Base-by-base conservation (phyloP, 2,888 invertebrate species). In the Heteromyza rotundicornis region DNA sequence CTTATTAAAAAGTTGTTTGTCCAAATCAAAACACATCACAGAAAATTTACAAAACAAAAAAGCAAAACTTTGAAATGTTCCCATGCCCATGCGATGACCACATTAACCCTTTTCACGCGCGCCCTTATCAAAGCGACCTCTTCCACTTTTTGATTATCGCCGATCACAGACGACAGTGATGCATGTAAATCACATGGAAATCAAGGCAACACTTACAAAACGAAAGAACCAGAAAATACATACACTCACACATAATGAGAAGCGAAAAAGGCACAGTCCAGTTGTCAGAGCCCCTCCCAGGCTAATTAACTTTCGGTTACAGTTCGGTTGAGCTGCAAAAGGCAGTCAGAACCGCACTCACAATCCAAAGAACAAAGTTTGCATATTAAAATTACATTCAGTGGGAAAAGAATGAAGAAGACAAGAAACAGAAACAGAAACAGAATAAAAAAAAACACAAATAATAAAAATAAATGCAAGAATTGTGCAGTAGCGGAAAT, bases 291-390 rank as follows among this genome's bases (percentile, higher is more conserved):
- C 5, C 27, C 27, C 27, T 27, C 24, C 16, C 19, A 22, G 49
- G 56, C 56, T 60, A 60, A 60, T 60, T 60, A 60, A 60, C 60
- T 55, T 44, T 60, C 44, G 40, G 60, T 56, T 60, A 55, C 60
- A 60, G 60, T 54, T 60, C 60, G 40, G 51, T 51, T 51, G 51
- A n/a, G n/a, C n/a, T n/a, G n/a, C n/a, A n/a, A n/a, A n/a, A n/a
- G n/a, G n/a, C n/a, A n/a, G n/a, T n/a, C n/a, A n/a, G n/a, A 19
- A 23, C 22, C n/a, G 24, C 23, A 19, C 5, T 51, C 19, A 7
- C 24, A 32, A 12, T 27, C 27, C 27, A 27, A 27, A 27, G 27
- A 27, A 44, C 44, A 44, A 44, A 16, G 44, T n/a, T 27, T 27
- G 27, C 27, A 27, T 27, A 27, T 27, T 27, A 27, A 27, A 27